phyloP scores from a whole-genome alignment of 2,113 vertebrate genomes.

The Furnarius figulus region DNA sequence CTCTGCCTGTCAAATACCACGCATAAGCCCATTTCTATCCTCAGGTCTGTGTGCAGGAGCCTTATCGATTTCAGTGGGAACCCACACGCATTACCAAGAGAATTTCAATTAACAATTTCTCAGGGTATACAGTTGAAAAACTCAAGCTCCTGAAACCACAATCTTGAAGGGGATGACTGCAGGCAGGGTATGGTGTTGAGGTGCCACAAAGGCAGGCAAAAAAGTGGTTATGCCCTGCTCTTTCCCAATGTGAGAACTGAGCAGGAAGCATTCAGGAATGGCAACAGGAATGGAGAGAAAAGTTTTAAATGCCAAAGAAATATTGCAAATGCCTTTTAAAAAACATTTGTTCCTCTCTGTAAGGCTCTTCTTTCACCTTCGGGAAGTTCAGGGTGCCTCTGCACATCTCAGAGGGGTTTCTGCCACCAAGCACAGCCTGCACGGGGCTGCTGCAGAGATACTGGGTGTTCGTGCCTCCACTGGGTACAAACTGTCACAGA shows the following conservation, averaged over 20 bases:
- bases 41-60: neutral
- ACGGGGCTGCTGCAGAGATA: neutral
- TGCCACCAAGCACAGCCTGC: neutral
- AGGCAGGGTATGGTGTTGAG: neutral
- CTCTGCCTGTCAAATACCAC: neutral
- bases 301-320: neutral
- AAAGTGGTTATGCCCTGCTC: neutral
- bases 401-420: accelerated
- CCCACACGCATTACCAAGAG: neutral
- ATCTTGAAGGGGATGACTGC: neutral
- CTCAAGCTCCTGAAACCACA: neutral
- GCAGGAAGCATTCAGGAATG: neutral
- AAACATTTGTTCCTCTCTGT: neutral
- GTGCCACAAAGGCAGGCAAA: neutral
- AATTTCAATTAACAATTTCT: neutral
- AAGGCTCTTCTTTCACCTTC: neutral
- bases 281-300: neutral
- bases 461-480: neutral
- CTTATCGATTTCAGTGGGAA: neutral
- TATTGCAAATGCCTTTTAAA: neutral
- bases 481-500: neutral
- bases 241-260: neutral
- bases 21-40: neutral
- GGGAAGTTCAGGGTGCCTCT: neutral
- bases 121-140: neutral